Evolutionary conservation across 2,797 vertebrate species (phyloP).

Genomic region (Lepilemur ruficaudatus): DNA sequence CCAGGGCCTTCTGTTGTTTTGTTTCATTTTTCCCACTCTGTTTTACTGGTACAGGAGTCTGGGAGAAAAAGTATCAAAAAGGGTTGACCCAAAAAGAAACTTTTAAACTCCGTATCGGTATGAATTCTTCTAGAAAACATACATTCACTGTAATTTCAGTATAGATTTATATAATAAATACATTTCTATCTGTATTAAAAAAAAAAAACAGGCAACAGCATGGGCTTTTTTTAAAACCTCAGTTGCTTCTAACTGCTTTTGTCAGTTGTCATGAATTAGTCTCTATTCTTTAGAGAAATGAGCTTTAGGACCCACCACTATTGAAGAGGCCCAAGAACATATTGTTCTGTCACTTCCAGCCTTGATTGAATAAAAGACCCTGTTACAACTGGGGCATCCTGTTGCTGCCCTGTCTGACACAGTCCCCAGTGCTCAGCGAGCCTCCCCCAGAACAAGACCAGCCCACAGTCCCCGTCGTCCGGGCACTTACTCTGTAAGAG

Average conservation of each 20-base stretch:
- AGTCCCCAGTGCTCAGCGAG: not conserved
- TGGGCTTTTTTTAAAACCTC: not conserved
- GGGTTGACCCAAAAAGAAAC: not conserved
- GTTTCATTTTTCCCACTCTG: not conserved
- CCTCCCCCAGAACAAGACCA: not conserved
- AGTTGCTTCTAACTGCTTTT: not conserved
- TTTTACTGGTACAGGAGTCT: not conserved
- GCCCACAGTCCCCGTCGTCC: too few relatives aligned
- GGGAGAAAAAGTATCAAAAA: not conserved
- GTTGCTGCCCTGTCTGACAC: not conserved
- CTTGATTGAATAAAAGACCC: not conserved
- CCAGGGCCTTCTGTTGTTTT: not conserved
- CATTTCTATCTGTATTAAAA: not conserved
- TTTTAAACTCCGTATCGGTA: not conserved
- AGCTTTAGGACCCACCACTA: not conserved
- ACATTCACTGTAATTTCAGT: not conserved
- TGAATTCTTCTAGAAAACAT: not conserved
- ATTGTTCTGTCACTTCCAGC: not conserved
- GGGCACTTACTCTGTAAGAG: not conserved
- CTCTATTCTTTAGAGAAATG: not conserved
- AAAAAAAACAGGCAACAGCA: not conserved
- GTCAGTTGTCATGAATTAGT: not conserved
- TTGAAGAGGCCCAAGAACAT: not conserved
- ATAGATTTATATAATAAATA: not conserved
- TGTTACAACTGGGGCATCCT: rapidly evolving